A percentile compares a stretch with the other conserved stretches of the same genome.
These are phyloP conservation scores for Sarcoramphus papa DNA, from an alignment of 2,797 vertebrate genomes.

Conservation along the genomic window DNA sequence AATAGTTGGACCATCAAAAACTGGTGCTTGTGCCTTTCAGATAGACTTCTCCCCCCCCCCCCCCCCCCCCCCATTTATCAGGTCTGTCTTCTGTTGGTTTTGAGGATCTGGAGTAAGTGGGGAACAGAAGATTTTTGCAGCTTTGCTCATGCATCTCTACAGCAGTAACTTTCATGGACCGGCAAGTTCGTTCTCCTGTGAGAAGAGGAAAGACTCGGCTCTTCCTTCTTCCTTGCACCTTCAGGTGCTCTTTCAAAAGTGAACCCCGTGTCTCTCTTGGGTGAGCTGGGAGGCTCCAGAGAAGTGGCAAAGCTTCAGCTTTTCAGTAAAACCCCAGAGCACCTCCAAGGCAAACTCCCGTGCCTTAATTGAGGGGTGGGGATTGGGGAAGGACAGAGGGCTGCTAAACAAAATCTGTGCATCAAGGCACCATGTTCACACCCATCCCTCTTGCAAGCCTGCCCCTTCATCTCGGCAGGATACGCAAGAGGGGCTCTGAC, in stretches of 20 bases:
- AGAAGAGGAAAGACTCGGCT: not conserved
- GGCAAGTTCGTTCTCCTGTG: not conserved
- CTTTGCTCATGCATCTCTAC: not conserved
- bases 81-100: not conserved
- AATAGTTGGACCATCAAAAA: not conserved
- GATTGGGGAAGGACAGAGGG: not conserved
- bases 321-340: not conserved
- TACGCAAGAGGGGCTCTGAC: not conserved
- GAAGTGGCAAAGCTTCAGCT: not conserved
- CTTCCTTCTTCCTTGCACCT: not conserved
- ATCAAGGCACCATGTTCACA: fast-evolving
- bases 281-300: not conserved
- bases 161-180: not conserved
- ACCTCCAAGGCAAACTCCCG: not conserved
- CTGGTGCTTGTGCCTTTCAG: not conserved
- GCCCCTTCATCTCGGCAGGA: not conserved
- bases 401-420: not conserved
- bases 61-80: not conserved
- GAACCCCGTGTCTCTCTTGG: not conserved
- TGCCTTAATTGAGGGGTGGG: not conserved
- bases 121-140: not conserved
- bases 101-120: not conserved
- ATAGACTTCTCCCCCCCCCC: too few species aligned
- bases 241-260: not conserved
- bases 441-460: too few species aligned